Conservation (phyloP, 2,113 vertebrate genomes). For the Pontoporia blainvillei region DNA sequence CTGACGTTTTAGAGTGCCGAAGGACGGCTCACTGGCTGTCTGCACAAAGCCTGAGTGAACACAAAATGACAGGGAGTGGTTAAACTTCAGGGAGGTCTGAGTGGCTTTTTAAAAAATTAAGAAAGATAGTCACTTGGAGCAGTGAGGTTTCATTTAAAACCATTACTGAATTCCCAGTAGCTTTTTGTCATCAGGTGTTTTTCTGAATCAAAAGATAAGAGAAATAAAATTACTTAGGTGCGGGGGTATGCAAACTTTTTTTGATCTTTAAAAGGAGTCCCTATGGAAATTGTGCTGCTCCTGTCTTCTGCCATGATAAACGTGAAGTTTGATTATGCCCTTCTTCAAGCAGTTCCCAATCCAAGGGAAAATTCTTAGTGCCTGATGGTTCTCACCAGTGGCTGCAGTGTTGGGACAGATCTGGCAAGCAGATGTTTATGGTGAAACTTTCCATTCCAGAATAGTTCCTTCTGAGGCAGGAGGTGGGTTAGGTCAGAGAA, state of each 20-base stretch:
- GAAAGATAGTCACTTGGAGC: not conserved
- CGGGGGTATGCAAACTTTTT: not conserved
- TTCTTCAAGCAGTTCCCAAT: not conserved
- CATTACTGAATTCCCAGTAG: not conserved
- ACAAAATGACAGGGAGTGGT: not conserved
- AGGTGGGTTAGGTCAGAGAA: conserved; percentile 23
- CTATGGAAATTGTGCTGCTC: not conserved
- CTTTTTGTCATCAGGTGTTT: not conserved
- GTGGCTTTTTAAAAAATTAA: not conserved
- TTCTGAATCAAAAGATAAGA: not conserved
- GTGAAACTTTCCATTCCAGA: conserved; percentile 46
- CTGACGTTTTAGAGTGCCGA: conserved; percentile 47
- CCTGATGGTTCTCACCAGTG: not conserved
- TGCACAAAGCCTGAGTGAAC: not conserved
- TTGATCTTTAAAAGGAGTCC: not conserved
- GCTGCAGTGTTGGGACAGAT: not conserved
- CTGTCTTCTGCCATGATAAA: not conserved
- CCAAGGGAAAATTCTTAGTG: not conserved
- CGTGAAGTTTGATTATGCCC: not conserved
- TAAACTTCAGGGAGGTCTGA: not conserved
- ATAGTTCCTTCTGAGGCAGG: conserved; percentile 32
- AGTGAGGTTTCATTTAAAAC: not conserved
- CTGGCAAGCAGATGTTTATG: conserved; percentile 51
- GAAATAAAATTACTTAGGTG: not conserved
- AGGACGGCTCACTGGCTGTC: conserved; percentile 19